Evolutionary conservation across 2,888 invertebrate species (phyloP).

Genomic region (Orthosia gothica): DNA sequence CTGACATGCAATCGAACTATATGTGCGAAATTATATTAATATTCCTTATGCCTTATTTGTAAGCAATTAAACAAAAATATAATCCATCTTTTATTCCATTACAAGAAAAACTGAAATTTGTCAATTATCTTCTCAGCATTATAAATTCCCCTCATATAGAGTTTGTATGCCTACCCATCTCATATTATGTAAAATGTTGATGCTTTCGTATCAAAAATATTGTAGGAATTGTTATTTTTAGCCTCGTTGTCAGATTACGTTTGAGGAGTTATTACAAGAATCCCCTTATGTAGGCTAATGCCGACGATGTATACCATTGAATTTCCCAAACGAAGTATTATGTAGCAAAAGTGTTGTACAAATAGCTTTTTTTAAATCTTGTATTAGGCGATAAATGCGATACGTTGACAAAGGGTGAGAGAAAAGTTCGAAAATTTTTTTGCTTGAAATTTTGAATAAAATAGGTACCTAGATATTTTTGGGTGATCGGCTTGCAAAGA

Average conservation of each 20-base stretch:
- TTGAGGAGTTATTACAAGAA: constrained; percentile 15
- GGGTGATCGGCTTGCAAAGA: not conserved
- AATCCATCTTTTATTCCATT: too few species aligned
- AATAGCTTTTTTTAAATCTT: constrained; percentile 36
- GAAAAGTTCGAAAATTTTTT: constrained; percentile 20
- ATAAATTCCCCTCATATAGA: not conserved
- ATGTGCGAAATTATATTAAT: too few species aligned
- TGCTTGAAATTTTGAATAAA: constrained; percentile 6
- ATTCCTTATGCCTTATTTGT: too few species aligned
- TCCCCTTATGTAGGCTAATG: constrained; percentile 30
- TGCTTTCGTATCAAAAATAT: constrained; percentile 2
- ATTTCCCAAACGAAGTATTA: constrained; percentile 51
- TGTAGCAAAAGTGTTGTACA: constrained; percentile 13
- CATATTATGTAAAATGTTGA: too few species aligned
- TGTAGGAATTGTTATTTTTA: not conserved
- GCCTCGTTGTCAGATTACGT: constrained; percentile 11
- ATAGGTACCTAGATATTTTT: not conserved
- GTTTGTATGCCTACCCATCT: not conserved
- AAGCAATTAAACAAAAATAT: too few species aligned
- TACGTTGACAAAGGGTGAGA: constrained; percentile 38
- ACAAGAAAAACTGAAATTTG: not conserved
- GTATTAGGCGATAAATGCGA: constrained; percentile 31
- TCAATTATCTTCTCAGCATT: not conserved
- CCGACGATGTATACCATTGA: constrained; percentile 38
- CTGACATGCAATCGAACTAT: too few species aligned